Evolutionary conservation across 2,888 invertebrate species (phyloP).

Genomic region (Orthosia gothica): DNA sequence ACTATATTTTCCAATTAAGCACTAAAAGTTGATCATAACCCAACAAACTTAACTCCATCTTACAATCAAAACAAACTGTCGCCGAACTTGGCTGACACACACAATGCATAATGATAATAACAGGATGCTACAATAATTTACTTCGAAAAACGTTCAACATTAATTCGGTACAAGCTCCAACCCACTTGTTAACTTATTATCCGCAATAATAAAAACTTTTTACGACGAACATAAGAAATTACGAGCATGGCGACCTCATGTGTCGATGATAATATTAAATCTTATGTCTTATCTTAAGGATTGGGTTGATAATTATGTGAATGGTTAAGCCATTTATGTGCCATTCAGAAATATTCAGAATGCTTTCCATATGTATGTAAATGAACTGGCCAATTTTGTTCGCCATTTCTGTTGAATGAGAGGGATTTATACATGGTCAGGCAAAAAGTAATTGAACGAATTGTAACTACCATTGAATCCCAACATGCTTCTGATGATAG

Average conservation of each 20-base stretch:
- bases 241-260: constrained; percentile 42
- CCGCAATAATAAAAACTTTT: constrained; percentile 41
- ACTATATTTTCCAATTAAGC: too few species aligned
- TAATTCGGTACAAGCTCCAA: constrained; percentile 14
- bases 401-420: background rate
- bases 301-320: background rate
- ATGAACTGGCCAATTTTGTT: constrained; percentile 20
- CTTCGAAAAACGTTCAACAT: constrained; percentile 13
- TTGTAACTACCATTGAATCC: background rate
- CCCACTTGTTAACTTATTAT: constrained; percentile 47
- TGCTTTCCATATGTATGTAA: constrained; percentile 24
- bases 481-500: background rate
- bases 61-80: background rate
- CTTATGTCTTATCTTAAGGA: constrained; percentile 7
- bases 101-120: constrained; percentile 2
- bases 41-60: background rate
- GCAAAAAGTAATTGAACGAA: background rate
- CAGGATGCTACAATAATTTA: constrained; percentile 31
- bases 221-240: constrained; percentile 32
- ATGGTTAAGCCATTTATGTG: background rate
- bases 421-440: background rate
- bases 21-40: background rate
- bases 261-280: constrained; percentile 28
- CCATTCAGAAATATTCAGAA: constrained; percentile 1
- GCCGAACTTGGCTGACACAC: constrained; percentile 22